Percentiles rank a stretch among this genome's conserved stretches.
These are phyloP conservation scores for Saccostrea glomerata DNA, from an alignment of 1,140 invertebrate genomes.

Conservation along the genomic window DNA sequence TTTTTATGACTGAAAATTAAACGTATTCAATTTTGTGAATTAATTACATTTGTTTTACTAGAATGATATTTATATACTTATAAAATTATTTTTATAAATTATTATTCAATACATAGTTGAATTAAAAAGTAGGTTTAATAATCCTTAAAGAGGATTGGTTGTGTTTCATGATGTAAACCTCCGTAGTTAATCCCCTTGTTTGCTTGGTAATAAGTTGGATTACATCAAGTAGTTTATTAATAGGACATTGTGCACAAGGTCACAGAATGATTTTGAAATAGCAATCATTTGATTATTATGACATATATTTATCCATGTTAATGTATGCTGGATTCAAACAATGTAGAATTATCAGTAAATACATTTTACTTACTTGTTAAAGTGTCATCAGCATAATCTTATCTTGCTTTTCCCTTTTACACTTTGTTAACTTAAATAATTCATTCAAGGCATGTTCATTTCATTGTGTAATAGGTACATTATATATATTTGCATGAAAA, in stretches of 20 bases:
- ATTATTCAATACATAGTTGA: no score
- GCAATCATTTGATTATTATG: neutral
- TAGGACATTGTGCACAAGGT: neutral
- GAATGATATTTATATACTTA: no score
- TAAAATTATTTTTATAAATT: no score
- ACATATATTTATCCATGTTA: neutral
- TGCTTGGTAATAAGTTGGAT: neutral
- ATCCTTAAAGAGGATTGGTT: neutral
- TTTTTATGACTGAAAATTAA: neutral
- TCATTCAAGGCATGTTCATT: neutral
- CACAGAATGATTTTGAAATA: neutral
- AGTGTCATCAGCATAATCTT: no score
- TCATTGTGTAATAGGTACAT: neutral
- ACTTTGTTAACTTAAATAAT: no score
- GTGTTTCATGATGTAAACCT: neutral
- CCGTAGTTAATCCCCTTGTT: neutral
- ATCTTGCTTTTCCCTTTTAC: no score
- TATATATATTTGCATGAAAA: neutral
- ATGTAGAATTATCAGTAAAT: no score
- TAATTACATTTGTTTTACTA: no score
- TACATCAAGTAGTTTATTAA: neutral
- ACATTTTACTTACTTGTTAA: no score
- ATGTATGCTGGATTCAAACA: neutral
- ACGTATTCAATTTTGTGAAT: no score
- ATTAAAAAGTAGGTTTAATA: neutral